Evolutionary conservation across 2,113 vertebrate species (phyloP).

Genomic region (Tragulus kanchil): DNA sequence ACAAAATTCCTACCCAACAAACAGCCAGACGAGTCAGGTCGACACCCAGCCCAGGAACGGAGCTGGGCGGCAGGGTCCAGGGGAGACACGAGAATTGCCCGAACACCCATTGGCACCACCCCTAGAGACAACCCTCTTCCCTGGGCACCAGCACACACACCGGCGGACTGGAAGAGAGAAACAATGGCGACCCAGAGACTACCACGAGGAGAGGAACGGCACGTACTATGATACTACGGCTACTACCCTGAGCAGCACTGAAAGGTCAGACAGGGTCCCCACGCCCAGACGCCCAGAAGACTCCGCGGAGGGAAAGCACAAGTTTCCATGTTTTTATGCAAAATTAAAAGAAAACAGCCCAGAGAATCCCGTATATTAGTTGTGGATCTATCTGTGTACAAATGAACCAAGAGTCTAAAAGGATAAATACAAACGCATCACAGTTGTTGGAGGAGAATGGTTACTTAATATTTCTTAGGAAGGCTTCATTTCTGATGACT

Average conservation of each 20-base stretch:
- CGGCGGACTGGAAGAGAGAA: fast-evolving
- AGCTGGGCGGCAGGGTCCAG: no score
- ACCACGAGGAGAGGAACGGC: fast-evolving
- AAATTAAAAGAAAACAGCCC: not conserved
- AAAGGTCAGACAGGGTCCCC: fast-evolving
- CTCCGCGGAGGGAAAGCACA: fast-evolving
- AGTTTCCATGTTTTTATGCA: fast-evolving
- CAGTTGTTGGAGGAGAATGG: not conserved
- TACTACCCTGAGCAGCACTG: not conserved
- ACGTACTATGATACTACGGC: fast-evolving
- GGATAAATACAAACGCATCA: no score
- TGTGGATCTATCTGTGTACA: not conserved
- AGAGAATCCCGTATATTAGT: not conserved
- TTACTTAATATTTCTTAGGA: not conserved
- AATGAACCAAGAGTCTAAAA: not conserved
- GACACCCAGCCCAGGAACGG: fast-evolving
- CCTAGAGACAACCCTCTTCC: not conserved
- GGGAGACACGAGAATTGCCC: fast-evolving
- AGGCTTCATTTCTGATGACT: not conserved
- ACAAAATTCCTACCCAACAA: not conserved
- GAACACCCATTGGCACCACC: not conserved
- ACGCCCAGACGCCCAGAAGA: not conserved
- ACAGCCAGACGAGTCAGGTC: no score
- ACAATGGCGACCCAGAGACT: not conserved
- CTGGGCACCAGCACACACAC: fast-evolving